These are phyloP conservation scores for Campaea margaritaria DNA, from an alignment of 2,888 invertebrate species.

Conservation along the genomic window DNA sequence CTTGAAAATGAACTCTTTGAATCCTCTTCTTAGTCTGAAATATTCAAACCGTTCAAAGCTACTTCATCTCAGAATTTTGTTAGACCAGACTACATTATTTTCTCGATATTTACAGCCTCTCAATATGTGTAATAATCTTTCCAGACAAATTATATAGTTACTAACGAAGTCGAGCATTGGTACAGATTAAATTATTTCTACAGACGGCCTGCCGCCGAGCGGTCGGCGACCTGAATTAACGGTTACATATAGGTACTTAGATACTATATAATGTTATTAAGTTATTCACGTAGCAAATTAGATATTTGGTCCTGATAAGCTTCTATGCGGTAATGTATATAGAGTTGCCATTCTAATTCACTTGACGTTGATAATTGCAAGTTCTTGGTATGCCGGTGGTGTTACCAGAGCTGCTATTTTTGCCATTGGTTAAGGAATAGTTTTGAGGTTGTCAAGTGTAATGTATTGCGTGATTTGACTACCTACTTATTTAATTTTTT, in stretches of 20 bases:
- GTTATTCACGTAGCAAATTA: constrained; percentile 22
- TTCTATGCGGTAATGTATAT: constrained; percentile 3
- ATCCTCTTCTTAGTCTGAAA: too few species aligned
- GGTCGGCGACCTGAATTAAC: constrained; percentile 36
- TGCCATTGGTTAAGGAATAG: too few species aligned
- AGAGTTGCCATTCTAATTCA: constrained; percentile 16
- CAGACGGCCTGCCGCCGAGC: constrained; percentile 42
- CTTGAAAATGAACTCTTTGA: too few species aligned
- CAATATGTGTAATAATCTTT: constrained; percentile 6
- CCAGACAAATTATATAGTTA: constrained; percentile 11
- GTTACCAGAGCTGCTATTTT: too few species aligned
- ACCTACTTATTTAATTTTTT: too few species aligned
- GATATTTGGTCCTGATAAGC: constrained; percentile 29
- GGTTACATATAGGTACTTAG: constrained; percentile 16
- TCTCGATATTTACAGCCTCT: not conserved
- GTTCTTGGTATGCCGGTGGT: too few species aligned
- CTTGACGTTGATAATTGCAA: not conserved
- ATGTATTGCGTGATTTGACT: too few species aligned
- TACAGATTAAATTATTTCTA: constrained; percentile 7
- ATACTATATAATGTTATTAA: constrained; percentile 7
- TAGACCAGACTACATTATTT: not conserved
- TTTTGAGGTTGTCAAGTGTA: too few species aligned
- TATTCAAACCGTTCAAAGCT: too few species aligned
- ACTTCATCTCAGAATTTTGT: not conserved
- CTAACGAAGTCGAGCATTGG: constrained; percentile 6